Percentiles rank a stretch among this genome's conserved stretches.
These are phyloP conservation scores for Tringa solitaria DNA, from an alignment of 2,113 vertebrate species.

Conservation along the genomic window DNA sequence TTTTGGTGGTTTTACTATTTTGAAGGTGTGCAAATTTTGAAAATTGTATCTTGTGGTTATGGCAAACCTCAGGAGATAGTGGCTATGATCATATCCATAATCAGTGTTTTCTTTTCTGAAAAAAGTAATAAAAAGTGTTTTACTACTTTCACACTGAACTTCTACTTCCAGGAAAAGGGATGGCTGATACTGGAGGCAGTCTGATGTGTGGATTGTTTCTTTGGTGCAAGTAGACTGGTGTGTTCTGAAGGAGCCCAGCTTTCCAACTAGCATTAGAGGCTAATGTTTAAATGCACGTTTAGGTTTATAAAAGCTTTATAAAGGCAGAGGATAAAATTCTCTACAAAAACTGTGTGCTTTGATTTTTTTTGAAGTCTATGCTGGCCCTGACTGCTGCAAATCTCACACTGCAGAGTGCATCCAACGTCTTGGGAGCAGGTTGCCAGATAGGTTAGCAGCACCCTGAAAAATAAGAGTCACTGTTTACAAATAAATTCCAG, in stretches of 20 bases:
- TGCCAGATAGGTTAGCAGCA: not conserved
- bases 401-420: not conserved
- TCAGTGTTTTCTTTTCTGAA: not conserved
- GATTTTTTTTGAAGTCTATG: not conserved
- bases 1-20: not conserved
- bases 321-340: not conserved
- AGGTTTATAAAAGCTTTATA: not conserved
- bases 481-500: not conserved
- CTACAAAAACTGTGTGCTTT: not conserved
- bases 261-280: not conserved
- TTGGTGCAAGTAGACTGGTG: not conserved
- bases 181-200: too few relatives aligned
- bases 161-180: not conserved
- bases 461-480: not conserved
- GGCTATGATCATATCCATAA: not conserved
- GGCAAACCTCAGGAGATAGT: not conserved
- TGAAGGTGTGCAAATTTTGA: not conserved
- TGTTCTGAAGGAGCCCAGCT: not conserved
- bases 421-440: fast-evolving
- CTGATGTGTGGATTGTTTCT: not conserved
- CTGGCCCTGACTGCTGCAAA: not conserved
- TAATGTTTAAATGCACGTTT: not conserved
- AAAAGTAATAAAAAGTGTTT: not conserved
- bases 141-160: not conserved
- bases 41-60: not conserved